Percentiles rank a stretch among this genome's conserved stretches.
Conservation (phyloP, 1,140 invertebrate species). For the Cardiocondyla obscurior region DNA sequence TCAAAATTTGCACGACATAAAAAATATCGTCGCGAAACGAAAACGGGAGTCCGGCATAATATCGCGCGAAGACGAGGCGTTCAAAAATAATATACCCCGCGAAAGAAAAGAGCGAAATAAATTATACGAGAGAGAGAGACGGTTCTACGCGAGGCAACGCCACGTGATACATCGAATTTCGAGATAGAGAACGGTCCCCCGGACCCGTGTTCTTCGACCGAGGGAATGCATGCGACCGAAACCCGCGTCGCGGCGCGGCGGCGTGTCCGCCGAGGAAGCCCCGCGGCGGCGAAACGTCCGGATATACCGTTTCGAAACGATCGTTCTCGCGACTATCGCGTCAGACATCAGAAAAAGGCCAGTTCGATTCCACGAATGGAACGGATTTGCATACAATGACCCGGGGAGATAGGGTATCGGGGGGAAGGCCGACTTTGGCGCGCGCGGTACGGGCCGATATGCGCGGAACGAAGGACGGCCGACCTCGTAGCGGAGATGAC, state of each 20-base stretch:
- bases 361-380: slow-evolving; percentile 79
- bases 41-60: not conserved
- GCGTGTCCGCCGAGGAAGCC: slow-evolving; percentile 51
- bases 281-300: slow-evolving; percentile 60
- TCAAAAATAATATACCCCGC: slow-evolving; percentile 8
- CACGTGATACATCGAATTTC: slow-evolving; percentile 6
- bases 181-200: slow-evolving; percentile 36
- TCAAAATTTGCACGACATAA: not conserved
- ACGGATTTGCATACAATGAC: slow-evolving; percentile 83
- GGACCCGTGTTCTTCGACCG: slow-evolving; percentile 6
- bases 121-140: not conserved
- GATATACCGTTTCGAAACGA: slow-evolving; percentile 58
- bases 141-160: not conserved
- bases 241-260: slow-evolving; percentile 8
- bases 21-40: not conserved
- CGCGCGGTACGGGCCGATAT: slow-evolving; percentile 15
- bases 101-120: not conserved
- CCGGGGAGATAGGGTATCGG: slow-evolving; percentile 70
- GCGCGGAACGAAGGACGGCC: slow-evolving; percentile 36
- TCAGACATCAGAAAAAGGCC: slow-evolving; percentile 81
- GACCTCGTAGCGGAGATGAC: slow-evolving; percentile 68
- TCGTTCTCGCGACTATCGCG: slow-evolving; percentile 79
- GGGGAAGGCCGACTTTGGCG: slow-evolving; percentile 45
- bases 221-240: slow-evolving; percentile 1
- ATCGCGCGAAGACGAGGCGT: not conserved